A percentile compares a stretch with the other conserved stretches of the same genome.
Evolutionary conservation across 2,113 vertebrate genomes (phyloP).

Genomic region (Athene cunicularia): DNA sequence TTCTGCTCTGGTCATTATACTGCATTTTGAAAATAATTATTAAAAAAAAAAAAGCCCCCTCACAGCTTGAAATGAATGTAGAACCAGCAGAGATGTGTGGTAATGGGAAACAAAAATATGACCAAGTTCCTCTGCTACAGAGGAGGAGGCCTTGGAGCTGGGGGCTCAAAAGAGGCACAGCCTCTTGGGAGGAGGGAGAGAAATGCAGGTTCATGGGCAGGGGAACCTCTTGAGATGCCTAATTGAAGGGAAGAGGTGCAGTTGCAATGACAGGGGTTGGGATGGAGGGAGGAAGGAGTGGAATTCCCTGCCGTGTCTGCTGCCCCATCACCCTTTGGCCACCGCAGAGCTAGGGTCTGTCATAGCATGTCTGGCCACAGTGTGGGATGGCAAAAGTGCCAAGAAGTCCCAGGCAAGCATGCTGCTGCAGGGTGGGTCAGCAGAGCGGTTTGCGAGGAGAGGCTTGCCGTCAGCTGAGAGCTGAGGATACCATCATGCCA

Average conservation of each 20-base stretch:
- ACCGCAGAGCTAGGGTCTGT: not conserved
- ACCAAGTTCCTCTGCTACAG: not conserved
- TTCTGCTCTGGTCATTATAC: not conserved
- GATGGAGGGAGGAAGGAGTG: not conserved
- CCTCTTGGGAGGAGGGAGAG: not conserved
- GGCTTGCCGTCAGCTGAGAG: not conserved
- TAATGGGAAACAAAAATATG: not conserved
- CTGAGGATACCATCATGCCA: not conserved
- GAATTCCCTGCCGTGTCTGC: not conserved
- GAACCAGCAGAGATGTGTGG: not conserved
- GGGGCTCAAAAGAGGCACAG: not conserved
- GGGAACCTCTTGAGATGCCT: not conserved
- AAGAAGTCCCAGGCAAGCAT: not conserved
- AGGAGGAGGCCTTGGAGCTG: not conserved
- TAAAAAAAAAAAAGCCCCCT: not conserved
- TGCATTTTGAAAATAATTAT: not conserved
- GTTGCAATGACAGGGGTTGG: not conserved
- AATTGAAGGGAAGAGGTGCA: not conserved
- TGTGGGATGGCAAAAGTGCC: fast-evolving
- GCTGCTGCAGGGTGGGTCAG: fast-evolving
- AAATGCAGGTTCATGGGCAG: not conserved
- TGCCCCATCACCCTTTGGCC: not conserved
- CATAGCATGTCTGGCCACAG: fast-evolving
- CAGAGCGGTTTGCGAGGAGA: not conserved
- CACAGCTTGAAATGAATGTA: not conserved